Conservation (phyloP, 2,113 vertebrate species). For the Prietella phreatophila region DNA sequence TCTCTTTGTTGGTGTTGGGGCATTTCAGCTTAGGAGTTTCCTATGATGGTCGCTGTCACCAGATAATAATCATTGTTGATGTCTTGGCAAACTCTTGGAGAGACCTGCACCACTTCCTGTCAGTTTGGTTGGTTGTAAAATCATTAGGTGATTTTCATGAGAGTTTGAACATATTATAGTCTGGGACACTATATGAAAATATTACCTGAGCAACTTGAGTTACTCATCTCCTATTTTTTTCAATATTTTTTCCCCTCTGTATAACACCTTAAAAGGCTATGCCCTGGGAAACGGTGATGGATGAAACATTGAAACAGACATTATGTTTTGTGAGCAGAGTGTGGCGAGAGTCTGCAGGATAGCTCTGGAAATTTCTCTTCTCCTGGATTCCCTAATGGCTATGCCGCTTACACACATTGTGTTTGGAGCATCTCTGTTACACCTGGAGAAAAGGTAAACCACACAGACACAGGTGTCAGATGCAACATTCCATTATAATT, state of each 20-base stretch:
- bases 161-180: neutral
- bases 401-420: conserved; percentile 96
- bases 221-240: neutral
- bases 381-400: conserved; percentile 96
- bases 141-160: neutral
- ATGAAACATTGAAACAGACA: too few relatives aligned
- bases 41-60: neutral
- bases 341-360: conserved; percentile 93
- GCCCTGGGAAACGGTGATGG: neutral
- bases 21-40: neutral
- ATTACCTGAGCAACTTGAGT: neutral
- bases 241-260: neutral
- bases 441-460: conserved; percentile 90
- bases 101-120: neutral
- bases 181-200: neutral
- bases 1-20: neutral
- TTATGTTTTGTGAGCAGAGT: conserved; percentile 71
- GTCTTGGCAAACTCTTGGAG: neutral
- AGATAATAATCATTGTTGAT: neutral
- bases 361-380: conserved; percentile 94
- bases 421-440: conserved; percentile 98
- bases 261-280: neutral
- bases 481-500: neutral
- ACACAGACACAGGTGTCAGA: neutral
- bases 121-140: neutral